Evolutionary conservation across 2,888 invertebrate genomes (phyloP).

Genomic region (Eurytoma adleriae): DNA sequence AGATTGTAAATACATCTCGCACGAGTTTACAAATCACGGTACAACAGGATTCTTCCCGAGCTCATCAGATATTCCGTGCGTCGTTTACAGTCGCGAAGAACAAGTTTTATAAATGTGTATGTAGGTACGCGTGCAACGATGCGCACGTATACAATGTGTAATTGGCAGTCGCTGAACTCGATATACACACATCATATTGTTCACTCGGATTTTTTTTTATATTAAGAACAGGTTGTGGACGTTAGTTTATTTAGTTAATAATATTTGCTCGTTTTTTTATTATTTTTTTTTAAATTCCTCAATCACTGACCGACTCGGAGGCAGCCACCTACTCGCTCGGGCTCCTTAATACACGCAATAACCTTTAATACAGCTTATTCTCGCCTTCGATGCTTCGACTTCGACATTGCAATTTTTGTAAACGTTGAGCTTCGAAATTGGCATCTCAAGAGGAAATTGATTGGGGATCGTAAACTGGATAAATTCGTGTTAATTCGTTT

Average conservation of each 20-base stretch:
- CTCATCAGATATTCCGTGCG: slow-evolving; percentile 51
- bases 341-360: slow-evolving; percentile 49
- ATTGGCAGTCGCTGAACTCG: slow-evolving; percentile 56
- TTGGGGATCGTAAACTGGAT: slow-evolving; percentile 26
- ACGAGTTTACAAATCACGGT: slow-evolving; percentile 49
- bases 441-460: slow-evolving; percentile 39
- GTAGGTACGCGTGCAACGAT: slow-evolving; percentile 21
- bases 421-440: slow-evolving; percentile 35
- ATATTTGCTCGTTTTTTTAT: slow-evolving; percentile 23
- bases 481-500: slow-evolving; percentile 14
- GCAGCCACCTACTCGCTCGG: slow-evolving; percentile 48
- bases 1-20: slow-evolving; percentile 50
- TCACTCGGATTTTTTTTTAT: slow-evolving; percentile 14
- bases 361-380: slow-evolving; percentile 53
- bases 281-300: too few relatives aligned
- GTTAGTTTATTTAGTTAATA: slow-evolving; percentile 46
- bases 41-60: slow-evolving; percentile 45
- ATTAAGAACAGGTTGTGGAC: slow-evolving; percentile 42
- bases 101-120: slow-evolving; percentile 41
- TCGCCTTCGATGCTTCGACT: slow-evolving; percentile 35
- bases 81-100: slow-evolving; percentile 40
- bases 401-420: slow-evolving; percentile 16
- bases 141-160: slow-evolving; percentile 45
- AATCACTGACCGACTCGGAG: background rate
- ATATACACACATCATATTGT: slow-evolving; percentile 46